A percentile compares a stretch with the other conserved stretches of the same genome.
Evolutionary conservation across 2,113 vertebrate genomes (phyloP).

Genomic region (Rhea americana): DNA sequence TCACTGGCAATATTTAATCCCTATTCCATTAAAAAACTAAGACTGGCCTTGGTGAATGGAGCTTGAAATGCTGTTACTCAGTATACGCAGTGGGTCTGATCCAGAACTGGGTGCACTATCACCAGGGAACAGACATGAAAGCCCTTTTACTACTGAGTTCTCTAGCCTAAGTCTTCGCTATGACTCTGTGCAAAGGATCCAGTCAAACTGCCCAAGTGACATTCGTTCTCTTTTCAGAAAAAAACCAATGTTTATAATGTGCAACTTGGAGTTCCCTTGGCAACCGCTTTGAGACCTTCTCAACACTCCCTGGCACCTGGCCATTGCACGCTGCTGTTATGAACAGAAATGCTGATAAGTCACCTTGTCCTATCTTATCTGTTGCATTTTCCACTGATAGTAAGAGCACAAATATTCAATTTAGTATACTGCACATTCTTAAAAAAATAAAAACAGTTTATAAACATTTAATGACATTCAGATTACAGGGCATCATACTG

Average conservation of each 20-base stretch:
- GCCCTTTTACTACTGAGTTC: neutral
- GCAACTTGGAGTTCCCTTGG: neutral
- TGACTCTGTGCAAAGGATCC: neutral
- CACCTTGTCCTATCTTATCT: neutral
- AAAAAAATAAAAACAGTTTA: neutral
- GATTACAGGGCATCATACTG: neutral
- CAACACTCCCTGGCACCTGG: neutral
- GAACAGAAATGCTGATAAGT: neutral
- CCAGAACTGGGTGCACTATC: neutral
- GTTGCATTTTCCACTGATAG: neutral
- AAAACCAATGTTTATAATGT: neutral
- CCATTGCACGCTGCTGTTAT: neutral
- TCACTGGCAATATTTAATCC: neutral
- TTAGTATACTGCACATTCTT: neutral
- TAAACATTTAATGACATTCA: neutral
- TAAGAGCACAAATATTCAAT: neutral
- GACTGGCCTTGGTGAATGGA: accelerated
- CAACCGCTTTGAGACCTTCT: neutral
- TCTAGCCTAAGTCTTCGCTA: neutral
- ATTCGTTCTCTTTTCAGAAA: neutral
- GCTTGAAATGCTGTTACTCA: neutral
- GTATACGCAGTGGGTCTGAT: neutral
- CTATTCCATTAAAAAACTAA: neutral
- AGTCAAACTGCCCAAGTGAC: neutral
- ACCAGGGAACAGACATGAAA: neutral